Base-by-base conservation (phyloP, 92 coral and sea anemone species). In the Blastomussa wellsi region DNA sequence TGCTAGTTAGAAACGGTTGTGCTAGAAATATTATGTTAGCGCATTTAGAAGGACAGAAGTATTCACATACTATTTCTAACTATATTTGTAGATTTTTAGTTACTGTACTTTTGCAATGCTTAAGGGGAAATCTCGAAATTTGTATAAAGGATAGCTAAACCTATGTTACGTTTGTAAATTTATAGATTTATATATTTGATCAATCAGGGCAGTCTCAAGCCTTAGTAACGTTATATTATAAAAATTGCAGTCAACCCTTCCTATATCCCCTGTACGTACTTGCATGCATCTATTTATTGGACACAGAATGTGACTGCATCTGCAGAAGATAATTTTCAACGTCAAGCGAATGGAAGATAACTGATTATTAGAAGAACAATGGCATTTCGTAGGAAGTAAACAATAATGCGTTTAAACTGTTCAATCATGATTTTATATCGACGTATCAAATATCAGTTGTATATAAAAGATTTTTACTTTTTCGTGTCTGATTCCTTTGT, bases 401-500 rank as follows among this genome's bases (percentile, higher is more conserved):
- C 52, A 80, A 42, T 38, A 0, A 47, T 17, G 44, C 83, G 24
- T 22, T 42, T 44, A 0, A 80, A 60, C 82, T 60, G 44, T 42
- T 5, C 80, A 64, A 60, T 5, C 28, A n/a, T n/a, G n/a, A 78
- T 62, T 79, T 64, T 41, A 66, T 39, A 79, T 79, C 57, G n/a
- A n/a, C n/a, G n/a, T 66, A 47, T 67, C 62, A 66, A 37, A 52
- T 38, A 80, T 42, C 19, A 64, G 72, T 13, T 65, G 76, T 80
- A 65, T 66, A 66, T 80, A 80, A 80, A 80, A 80, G 2, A 65
- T 80, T 80, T 80, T 79, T 78, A 8, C 49, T 57, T 57, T 57
- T 9, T 57, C 22, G 29, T 24, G 0, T 6, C 31, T 57, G 11
- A 24, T 20, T 59, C 2, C 31, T 37, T 19, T n/a, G 60, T 24